Percentiles rank a stretch among this genome's conserved stretches.
phyloP scores from a whole-genome alignment of 92 coral and sea anemone genomes.

The Umimayanthus kanabou region DNA sequence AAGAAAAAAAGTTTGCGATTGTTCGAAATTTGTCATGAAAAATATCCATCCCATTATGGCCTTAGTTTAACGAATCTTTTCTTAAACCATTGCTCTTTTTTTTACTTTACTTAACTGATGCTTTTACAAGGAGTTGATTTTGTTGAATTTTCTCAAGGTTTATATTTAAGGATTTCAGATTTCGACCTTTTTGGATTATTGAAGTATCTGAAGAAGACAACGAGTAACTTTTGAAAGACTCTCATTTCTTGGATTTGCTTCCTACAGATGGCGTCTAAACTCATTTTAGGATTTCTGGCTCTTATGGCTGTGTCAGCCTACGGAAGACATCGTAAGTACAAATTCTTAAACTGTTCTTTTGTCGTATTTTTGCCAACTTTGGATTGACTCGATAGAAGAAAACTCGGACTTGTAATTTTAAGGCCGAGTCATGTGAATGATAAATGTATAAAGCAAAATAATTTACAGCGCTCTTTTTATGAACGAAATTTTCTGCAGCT shows the following conservation, averaged over 20 bases:
- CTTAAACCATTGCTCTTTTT: background rate
- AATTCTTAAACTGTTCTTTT: background rate
- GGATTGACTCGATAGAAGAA: background rate
- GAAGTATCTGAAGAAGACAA: background rate
- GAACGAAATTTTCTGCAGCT: background rate
- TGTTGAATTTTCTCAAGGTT: background rate
- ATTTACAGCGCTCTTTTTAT: background rate
- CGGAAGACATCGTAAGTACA: conserved; percentile 91
- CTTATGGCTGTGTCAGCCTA: conserved; percentile 90
- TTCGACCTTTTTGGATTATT: background rate
- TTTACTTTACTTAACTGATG: background rate
- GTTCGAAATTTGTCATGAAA: background rate
- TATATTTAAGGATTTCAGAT: background rate
- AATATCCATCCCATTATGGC: background rate
- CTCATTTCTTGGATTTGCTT: conserved; percentile 4
- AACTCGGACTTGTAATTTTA: background rate
- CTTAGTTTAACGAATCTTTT: background rate
- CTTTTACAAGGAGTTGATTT: too few species aligned
- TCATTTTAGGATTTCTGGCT: conserved; percentile 85
- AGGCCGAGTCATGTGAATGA: background rate
- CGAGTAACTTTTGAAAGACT: background rate
- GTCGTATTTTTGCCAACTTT: background rate
- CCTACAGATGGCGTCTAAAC: conserved; percentile 94
- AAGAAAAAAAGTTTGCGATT: conserved; percentile 21
- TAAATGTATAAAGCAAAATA: background rate